Base-by-base conservation (phyloP, 2,797 vertebrate species). In the Danio aesculapii region DNA sequence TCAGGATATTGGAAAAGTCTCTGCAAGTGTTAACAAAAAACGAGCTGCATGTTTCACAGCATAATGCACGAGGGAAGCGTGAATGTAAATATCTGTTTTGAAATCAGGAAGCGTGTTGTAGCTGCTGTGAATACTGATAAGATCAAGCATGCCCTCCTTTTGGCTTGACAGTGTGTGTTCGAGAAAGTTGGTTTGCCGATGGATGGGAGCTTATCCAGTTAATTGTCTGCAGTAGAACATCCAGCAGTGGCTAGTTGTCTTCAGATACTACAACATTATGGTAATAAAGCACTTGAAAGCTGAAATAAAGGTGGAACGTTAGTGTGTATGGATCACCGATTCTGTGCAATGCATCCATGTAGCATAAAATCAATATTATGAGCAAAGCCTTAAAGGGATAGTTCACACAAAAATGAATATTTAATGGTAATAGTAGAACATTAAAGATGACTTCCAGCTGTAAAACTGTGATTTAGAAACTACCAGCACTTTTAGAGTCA, bases 1-100 rank as follows among this genome's bases (percentile, higher is more conserved):
- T 59, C 64, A 49, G 64, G 16, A n/a, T 67, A 57, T 77, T 2
- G 14, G 43, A 59, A 59, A 69, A 39, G 44, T 58, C 52, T 47
- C 53, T 58, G 64, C 11, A 77, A 77, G 64, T 30, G 41, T n/a
- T 55, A 46, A 57, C 63, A 49, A 44, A 17, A 13, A 55, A 67
- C 41, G 66, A 44, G 41, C n/a, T 19, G 41, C 13, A 55, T 17
- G 63, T 57, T 66, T 46, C 6, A 3, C 12, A 67, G 13, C 21
- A 49, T 43, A 59, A 41, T 19, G 50, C 52, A 41, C 0, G 1
- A 58, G 53, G 53, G 11, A 58, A 17, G 43, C 0, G 16, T 49
- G 14, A 68, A 69, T 57, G 75, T 67, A 21, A 49, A 68, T 41
- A 59, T 41, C 14, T 41, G 19, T 6, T 69, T 39, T 49, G 53